Evolutionary conservation across 1,140 invertebrate genomes (phyloP).

Genomic region (Pseudachorutes palmiensis): DNA sequence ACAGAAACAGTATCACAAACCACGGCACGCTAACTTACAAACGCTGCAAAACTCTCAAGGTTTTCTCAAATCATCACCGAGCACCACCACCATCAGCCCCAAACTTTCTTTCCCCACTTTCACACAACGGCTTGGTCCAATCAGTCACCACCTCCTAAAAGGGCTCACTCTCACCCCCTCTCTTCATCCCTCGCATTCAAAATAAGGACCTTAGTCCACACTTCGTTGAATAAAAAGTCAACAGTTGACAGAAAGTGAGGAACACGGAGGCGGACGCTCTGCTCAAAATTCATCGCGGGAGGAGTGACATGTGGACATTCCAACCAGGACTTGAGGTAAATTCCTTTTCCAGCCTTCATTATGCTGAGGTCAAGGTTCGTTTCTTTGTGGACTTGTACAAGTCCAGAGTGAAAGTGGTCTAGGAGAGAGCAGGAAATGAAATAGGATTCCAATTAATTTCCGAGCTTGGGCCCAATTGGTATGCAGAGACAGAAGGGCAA

Average conservation of each 20-base stretch:
- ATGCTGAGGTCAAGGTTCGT: neutral
- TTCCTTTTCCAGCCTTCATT: neutral
- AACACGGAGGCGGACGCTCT: neutral
- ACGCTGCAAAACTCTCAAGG: neutral
- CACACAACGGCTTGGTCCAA: neutral
- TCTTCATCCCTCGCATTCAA: neutral
- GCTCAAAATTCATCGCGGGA: neutral
- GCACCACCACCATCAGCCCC: neutral
- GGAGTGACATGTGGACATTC: constrained; percentile 15
- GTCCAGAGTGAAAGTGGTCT: too few relatives aligned
- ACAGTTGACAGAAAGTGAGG: neutral
- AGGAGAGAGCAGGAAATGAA: constrained; percentile 27
- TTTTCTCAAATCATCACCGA: neutral
- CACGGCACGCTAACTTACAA: neutral
- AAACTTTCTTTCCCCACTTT: neutral
- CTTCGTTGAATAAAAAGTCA: too few relatives aligned
- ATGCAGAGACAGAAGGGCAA: constrained; percentile 37
- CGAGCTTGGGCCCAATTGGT: constrained; percentile 34
- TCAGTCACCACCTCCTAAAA: neutral
- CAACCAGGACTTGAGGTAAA: constrained; percentile 37
- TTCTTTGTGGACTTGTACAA: too few relatives aligned
- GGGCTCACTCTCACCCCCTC: neutral
- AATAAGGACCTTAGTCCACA: too few relatives aligned
- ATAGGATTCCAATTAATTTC: constrained; percentile 37
- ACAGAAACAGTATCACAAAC: neutral